These are phyloP conservation scores for Endotricha flammealis DNA, from an alignment of 2,888 invertebrate genomes.

Conservation along the genomic window DNA sequence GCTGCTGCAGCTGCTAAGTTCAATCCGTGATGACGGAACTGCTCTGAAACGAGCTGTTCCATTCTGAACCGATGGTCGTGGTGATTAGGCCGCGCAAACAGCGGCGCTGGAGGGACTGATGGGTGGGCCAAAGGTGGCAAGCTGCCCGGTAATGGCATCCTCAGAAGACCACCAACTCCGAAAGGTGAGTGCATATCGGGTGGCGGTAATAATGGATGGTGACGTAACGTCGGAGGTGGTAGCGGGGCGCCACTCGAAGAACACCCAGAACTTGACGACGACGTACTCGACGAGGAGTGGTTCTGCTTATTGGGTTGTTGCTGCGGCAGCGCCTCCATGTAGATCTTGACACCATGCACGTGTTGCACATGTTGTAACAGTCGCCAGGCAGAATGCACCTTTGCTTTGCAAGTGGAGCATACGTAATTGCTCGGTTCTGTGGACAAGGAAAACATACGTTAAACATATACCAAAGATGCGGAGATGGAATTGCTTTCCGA, in stretches of 20 bases:
- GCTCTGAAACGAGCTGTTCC: slow-evolving; percentile 90
- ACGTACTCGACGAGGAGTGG: slow-evolving; percentile 78
- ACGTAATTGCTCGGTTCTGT: slow-evolving; percentile 96
- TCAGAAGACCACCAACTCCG: slow-evolving; percentile 83
- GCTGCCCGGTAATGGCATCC: slow-evolving; percentile 85
- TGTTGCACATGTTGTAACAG: slow-evolving; percentile 96
- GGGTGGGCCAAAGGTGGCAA: slow-evolving; percentile 81
- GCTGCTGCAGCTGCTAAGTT: slow-evolving; percentile 87
- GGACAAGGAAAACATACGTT: slow-evolving; percentile 42
- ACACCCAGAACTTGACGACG: slow-evolving; percentile 77
- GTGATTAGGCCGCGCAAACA: slow-evolving; percentile 87
- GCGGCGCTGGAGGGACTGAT: slow-evolving; percentile 84
- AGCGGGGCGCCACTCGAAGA: slow-evolving; percentile 75
- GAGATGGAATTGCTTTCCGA: slow-evolving; percentile 47
- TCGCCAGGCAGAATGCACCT: slow-evolving; percentile 96
- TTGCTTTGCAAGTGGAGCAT: slow-evolving; percentile 95
- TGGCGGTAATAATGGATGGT: slow-evolving; percentile 83
- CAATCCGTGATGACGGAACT: slow-evolving; percentile 88
- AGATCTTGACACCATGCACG: slow-evolving; percentile 95
- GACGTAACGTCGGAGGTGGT: slow-evolving; percentile 81
- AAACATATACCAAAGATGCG: slow-evolving; percentile 27
- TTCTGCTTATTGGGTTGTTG: slow-evolving; percentile 67
- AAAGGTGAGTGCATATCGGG: slow-evolving; percentile 87
- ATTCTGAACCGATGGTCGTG: slow-evolving; percentile 89
- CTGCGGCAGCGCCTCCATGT: slow-evolving; percentile 82